Conservation (phyloP, 2,888 invertebrate species). For the Conomelus anceps region DNA sequence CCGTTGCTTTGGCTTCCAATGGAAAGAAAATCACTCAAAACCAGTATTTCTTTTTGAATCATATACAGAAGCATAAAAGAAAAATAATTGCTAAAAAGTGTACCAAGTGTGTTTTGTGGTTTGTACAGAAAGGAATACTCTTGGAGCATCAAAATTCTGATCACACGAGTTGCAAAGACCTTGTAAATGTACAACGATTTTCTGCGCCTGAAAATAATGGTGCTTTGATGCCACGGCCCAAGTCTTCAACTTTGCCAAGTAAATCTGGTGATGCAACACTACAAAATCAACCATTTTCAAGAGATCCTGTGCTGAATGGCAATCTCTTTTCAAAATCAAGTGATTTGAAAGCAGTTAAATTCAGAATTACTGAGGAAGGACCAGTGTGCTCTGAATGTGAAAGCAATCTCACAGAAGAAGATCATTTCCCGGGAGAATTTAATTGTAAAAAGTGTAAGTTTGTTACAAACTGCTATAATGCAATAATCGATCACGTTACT, state of each 20-base stretch:
- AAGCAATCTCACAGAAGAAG: background rate
- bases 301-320: background rate
- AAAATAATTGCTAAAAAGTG: slow-evolving; percentile 59
- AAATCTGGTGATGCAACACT: slow-evolving; percentile 2
- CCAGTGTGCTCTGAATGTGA: background rate
- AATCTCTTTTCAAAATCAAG: background rate
- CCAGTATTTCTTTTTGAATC: slow-evolving; percentile 36
- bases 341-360: background rate
- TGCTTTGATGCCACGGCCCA: slow-evolving; percentile 16
- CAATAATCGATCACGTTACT: slow-evolving; percentile 66
- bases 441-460: slow-evolving; percentile 72
- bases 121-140: slow-evolving; percentile 54
- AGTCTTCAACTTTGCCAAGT: background rate
- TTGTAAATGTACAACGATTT: slow-evolving; percentile 19
- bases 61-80: slow-evolving; percentile 49
- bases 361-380: background rate
- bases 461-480: slow-evolving; percentile 73
- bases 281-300: slow-evolving; percentile 10
- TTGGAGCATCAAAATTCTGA: slow-evolving; percentile 40
- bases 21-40: slow-evolving; percentile 34
- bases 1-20: slow-evolving; percentile 38
- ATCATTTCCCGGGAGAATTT: background rate
- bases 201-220: slow-evolving; percentile 17
- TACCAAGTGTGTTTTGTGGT: slow-evolving; percentile 64
- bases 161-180: slow-evolving; percentile 30